Evolutionary conservation across 2,113 vertebrate genomes (phyloP).

Genomic region (Phaetusa simplex): DNA sequence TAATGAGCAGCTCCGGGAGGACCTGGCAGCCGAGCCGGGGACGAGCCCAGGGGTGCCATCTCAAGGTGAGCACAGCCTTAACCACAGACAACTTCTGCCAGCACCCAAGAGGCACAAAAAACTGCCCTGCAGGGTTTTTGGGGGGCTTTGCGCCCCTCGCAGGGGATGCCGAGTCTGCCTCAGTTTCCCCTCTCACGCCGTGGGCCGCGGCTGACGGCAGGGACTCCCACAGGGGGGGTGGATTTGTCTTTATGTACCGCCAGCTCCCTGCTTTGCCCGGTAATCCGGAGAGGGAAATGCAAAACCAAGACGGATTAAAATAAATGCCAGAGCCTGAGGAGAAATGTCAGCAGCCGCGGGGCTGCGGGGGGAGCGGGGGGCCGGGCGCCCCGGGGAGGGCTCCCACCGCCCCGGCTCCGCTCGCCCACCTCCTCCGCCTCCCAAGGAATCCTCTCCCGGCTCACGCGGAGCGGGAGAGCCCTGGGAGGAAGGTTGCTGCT

Average conservation of each 20-base stretch:
- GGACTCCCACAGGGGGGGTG: rapidly evolving
- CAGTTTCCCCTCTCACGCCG: neutral
- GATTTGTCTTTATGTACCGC: neutral
- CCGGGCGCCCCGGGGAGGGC: neutral
- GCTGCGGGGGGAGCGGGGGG: rapidly evolving
- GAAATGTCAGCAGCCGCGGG: neutral
- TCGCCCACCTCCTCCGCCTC: neutral
- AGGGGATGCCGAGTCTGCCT: neutral
- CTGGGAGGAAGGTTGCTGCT: neutral
- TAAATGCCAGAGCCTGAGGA: neutral
- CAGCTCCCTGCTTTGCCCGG: neutral
- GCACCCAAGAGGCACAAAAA: neutral
- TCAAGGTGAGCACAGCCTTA: neutral
- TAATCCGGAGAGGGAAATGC: neutral
- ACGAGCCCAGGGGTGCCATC: neutral
- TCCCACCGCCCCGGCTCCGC: neutral
- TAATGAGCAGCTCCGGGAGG: neutral
- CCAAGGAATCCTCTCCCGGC: rapidly evolving
- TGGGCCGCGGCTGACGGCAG: rapidly evolving
- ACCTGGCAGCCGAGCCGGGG: neutral
- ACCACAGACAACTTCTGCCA: neutral
- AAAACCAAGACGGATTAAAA: neutral
- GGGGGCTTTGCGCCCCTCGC: rapidly evolving
- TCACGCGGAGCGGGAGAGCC: neutral
- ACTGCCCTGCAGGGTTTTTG: rapidly evolving